Base-by-base conservation (phyloP, 2,797 vertebrate genomes). In the Holocentrus rufus region DNA sequence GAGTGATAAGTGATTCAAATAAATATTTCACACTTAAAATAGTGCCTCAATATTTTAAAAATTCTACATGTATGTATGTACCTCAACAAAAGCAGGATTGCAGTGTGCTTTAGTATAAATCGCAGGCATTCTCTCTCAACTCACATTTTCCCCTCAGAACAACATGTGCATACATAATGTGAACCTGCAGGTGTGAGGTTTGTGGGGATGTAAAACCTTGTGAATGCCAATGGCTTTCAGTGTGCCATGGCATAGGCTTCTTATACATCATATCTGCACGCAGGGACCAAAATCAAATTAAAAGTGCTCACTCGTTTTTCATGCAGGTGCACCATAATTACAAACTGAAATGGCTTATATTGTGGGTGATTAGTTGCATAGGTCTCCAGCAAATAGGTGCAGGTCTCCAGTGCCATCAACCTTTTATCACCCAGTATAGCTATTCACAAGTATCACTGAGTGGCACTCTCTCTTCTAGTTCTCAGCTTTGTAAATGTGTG, bases 161-260 rank as follows among this genome's bases (percentile, higher is more conserved):
- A 62, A 46, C 39, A 46, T 46, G 59, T 27, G 59, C 50, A 72
- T 62, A n/a, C 58, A 34, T 50, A 71, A 71, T 62, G 49, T 22
- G 58, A 39, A 55, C 27, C 18, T 27, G 50, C 50, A 63, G 69
- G 52, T 72, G 59, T 72, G 52, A 46, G 52, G 23, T 50, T 20
- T 20, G 39, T 25, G 25, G 36, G 18, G 49, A 22, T 30, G 46
- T 11, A 44, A 60, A 67, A 56, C 52, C 42, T n/a, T 57, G 18
- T 44, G 61, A 64, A 71, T 52, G 23, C 36, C 23, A 61, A 62
- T 53, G 23, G 34, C 59, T 34, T 54, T 7, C 14, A 34, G 34
- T 30, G 34, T 66, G 50, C 17, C 13, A 23, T 13, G 15, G 22
- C 22, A 25, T 66, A 31, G 7, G 46, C 44, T 22, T 50, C 25